phyloP scores from a whole-genome alignment of 2,888 invertebrate genomes.

The Diadegma fenestrale region DNA sequence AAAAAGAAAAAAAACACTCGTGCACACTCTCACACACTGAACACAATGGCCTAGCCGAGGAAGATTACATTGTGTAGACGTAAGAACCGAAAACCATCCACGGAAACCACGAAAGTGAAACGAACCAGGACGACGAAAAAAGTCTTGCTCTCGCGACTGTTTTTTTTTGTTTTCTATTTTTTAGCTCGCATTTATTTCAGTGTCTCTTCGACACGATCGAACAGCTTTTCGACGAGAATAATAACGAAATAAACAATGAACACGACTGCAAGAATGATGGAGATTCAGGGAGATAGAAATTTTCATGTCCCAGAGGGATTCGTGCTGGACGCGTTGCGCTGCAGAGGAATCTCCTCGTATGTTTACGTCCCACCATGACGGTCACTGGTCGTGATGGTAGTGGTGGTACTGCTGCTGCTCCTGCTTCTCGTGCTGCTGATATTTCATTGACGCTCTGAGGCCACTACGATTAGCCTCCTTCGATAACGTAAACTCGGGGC shows the following conservation, averaged over 20 bases:
- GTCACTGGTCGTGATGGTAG: constrained; percentile 65
- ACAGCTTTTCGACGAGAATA: constrained; percentile 20
- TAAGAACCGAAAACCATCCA: background rate
- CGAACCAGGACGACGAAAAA: background rate
- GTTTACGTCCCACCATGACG: constrained; percentile 71
- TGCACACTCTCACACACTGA: constrained; percentile 32
- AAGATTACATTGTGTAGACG: constrained; percentile 2
- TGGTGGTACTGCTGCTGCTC: constrained; percentile 62
- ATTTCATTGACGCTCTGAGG: constrained; percentile 37
- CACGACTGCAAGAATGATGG: constrained; percentile 28
- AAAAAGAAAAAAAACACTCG: background rate
- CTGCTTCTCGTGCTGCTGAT: constrained; percentile 47
- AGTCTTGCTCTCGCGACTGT: background rate
- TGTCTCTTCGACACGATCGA: constrained; percentile 17
- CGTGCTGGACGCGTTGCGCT: constrained; percentile 48
- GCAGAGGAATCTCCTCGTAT: constrained; percentile 62
- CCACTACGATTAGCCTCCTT: constrained; percentile 43
- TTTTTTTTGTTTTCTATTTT: background rate
- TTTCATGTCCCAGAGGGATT: constrained; percentile 34
- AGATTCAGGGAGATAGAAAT: constrained; percentile 13
- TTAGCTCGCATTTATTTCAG: constrained; percentile 5
- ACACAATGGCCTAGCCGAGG: constrained; percentile 43
- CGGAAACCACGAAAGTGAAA: background rate
- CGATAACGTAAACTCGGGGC: constrained; percentile 27
- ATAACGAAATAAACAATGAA: background rate